Evolutionary conservation across 2,888 invertebrate genomes (phyloP).

Genomic region (Lasioglossum figueresi): DNA sequence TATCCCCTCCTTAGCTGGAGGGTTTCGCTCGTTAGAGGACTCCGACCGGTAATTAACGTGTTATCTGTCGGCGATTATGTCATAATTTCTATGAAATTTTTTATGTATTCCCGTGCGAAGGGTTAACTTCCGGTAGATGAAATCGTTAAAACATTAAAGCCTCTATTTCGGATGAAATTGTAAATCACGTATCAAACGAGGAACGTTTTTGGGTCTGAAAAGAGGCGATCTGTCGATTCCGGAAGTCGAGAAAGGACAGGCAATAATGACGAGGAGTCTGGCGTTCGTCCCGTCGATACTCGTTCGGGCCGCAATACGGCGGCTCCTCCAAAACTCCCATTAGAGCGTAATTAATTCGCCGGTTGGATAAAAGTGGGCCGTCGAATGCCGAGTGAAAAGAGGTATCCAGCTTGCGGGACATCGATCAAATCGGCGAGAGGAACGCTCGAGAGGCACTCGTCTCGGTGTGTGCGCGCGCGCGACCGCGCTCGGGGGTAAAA

Average conservation of each 20-base stretch:
- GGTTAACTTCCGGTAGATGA: no score
- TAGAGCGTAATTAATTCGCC: slow-evolving; percentile 41
- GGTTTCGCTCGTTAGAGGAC: background rate
- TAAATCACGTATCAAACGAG: no score
- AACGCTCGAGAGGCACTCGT: slow-evolving; percentile 14
- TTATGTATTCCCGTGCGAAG: no score
- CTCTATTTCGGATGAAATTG: no score
- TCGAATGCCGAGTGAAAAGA: slow-evolving; percentile 15
- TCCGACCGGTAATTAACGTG: background rate
- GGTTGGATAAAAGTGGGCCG: slow-evolving; percentile 23
- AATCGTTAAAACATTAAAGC: no score
- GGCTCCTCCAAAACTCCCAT: slow-evolving; percentile 20
- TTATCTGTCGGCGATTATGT: no score
- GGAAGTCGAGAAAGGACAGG: slow-evolving; percentile 1
- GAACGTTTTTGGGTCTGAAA: background rate
- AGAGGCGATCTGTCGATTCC: background rate
- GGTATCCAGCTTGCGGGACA: slow-evolving; percentile 2
- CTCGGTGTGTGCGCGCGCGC: background rate
- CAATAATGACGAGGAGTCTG: slow-evolving; percentile 24
- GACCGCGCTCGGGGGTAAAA: background rate
- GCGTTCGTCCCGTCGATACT: slow-evolving; percentile 18
- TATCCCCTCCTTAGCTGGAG: background rate
- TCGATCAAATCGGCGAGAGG: slow-evolving; percentile 41
- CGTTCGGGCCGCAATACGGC: slow-evolving; percentile 1
- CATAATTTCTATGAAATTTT: no score